Evolutionary conservation across 1,140 invertebrate genomes (phyloP), one percentile per base, ranked within the genome.

Genomic region (Drosophila gunungcola): DNA sequence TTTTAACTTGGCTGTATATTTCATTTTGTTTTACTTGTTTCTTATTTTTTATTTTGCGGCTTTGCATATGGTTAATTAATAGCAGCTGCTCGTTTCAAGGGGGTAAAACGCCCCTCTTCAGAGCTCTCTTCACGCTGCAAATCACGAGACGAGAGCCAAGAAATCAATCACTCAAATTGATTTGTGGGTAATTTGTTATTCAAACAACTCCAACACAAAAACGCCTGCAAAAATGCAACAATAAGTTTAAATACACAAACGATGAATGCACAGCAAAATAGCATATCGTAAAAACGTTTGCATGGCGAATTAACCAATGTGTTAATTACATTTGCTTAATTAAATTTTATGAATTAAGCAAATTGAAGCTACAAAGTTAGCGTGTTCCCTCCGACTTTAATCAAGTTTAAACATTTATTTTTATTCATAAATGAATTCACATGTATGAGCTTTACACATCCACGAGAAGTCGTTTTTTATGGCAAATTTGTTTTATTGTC

Each of bases 91-190:
- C 42, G 62, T 42, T 65, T 73, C 25, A 38, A 39, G 78, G 53
- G 43, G 68, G 52, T 55, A 74, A 41, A 52, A 80, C 64, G 58
- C 60, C 67, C 74, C 56, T 58, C 61, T 63, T 51, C 16, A 12
- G 6, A 34, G 13, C 45, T 7, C 57, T 38, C 48, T 32, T 67
- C 13, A 67, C n/a, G 63, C 64, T 69, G 74, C 54, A 78, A 62
- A 86, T 86, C 83, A 83, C 83, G 83, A 79, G 79, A 42, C 78
- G n/a, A 65, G 65, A 84, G 82, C 78, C 82, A 88, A 86, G 75
- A 88, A 88, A 88, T 88, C 83, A 88, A 88, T 88, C 83, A 88
- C 79, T 86, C 80, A 86, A 86, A 70, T 83, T 88, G 84, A 88
- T 88, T 88, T 77, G 84, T 80, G 79, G 76, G 70, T 77, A 88